phyloP scores from a whole-genome alignment of 2,888 invertebrate species.

The Theodoxus fluviatilis region DNA sequence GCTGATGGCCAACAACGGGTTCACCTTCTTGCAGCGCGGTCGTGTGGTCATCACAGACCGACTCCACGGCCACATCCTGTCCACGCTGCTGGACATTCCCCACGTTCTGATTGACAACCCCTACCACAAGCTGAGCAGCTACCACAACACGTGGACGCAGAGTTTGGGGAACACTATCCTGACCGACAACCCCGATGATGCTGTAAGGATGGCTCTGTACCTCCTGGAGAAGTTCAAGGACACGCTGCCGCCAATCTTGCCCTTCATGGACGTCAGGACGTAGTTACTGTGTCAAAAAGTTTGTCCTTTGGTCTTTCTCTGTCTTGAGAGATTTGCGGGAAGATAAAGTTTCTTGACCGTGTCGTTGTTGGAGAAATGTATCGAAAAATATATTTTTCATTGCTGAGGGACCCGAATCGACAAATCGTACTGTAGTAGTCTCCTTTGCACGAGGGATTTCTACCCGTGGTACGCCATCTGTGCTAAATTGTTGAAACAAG shows the following conservation, averaged over 20 bases:
- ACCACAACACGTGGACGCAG: slow-evolving; percentile 33
- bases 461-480: no score
- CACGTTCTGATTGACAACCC: slow-evolving; percentile 38
- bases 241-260: slow-evolving; percentile 15
- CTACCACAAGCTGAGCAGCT: slow-evolving; percentile 30
- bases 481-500: no score
- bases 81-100: slow-evolving; percentile 34
- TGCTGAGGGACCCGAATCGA: no score
- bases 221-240: slow-evolving; percentile 29
- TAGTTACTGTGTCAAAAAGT: no score
- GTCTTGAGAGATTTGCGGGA: no score
- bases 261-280: slow-evolving; percentile 25
- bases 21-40: slow-evolving; percentile 32
- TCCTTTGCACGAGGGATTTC: no score
- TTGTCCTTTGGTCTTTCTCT: no score
- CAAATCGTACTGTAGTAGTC: no score
- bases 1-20: slow-evolving; percentile 27
- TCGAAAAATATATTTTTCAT: no score
- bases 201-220: slow-evolving; percentile 27
- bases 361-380: no score
- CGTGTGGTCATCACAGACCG: slow-evolving; percentile 38
- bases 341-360: no score
- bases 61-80: slow-evolving; percentile 37
- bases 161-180: slow-evolving; percentile 30
- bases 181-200: slow-evolving; percentile 29